Base-by-base conservation (phyloP, 2,888 invertebrate genomes). In the Chrysina gloriosa region DNA sequence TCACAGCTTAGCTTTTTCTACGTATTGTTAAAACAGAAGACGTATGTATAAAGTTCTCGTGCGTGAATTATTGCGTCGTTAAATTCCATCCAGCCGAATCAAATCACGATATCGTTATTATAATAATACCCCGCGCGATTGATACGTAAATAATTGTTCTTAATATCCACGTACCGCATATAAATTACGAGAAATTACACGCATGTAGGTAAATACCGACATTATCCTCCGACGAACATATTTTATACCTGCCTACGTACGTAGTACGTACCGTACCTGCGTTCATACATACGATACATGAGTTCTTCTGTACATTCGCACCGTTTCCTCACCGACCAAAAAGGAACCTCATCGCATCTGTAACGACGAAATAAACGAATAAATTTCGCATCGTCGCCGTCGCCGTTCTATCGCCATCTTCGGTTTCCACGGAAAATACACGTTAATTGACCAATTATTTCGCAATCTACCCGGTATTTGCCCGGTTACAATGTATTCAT, bases 381-480 rank as follows among this genome's bases (percentile, higher is more conserved):
- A 21, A 21, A 19, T 47, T 47, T 47, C n/a, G 47, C 47, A 47
- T 21, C 47, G 47, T n/a, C 6, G 36, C 14, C 2, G 14, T 11
- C 11, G 14, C 14, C 39, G 39, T 39, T 11, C n/a, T n/a, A n/a
- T n/a, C n/a, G n/a, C n/a, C n/a, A 14, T 6, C 23, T 6, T 25
- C 16, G 14, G 27, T 27, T 50, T 50, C 11, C n/a, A 50, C 2
- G 11, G 50, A 50, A 50, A 50, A 50, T 50, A 42, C 14, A 42
- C 42, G 25, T 27, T 50, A 50, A 50, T 50, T 50, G 50, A 25
- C 27, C 27, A 50, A 50, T 50, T 50, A 50, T 50, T 23, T 50
- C 25, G 50, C 27, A 23, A 77, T 72, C 16, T 42, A 16, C 16
- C 6, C 2, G 9, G n/a, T n/a, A n/a, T n/a, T n/a, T n/a, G n/a